Conservation (phyloP, 2,797 vertebrate genomes). For the Lindbergichthys nudifrons region DNA sequence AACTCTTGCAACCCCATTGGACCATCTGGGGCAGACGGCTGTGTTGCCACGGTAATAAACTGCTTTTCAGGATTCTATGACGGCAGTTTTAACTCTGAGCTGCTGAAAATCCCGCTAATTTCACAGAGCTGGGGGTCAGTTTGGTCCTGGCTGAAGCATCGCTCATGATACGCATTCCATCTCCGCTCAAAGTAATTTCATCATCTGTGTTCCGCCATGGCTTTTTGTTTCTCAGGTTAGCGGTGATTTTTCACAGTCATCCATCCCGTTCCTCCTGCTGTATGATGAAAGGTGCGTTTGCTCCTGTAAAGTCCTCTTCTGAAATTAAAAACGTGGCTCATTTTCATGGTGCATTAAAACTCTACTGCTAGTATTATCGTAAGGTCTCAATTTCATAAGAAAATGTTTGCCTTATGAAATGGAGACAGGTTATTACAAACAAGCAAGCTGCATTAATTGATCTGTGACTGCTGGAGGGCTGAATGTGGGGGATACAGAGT, state of each 20-base stretch:
- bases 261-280: slow-evolving; percentile 43
- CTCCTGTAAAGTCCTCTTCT: slow-evolving; percentile 48
- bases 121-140: slow-evolving; percentile 77
- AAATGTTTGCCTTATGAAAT: slow-evolving; percentile 67
- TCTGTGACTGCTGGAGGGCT: slow-evolving; percentile 39
- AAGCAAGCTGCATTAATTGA: slow-evolving; percentile 52
- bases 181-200: slow-evolving; percentile 68
- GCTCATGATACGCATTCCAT: slow-evolving; percentile 80
- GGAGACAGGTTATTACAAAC: slow-evolving; percentile 65
- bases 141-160: slow-evolving; percentile 69
- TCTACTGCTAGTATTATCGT: slow-evolving; percentile 43
- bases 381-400: slow-evolving; percentile 69
- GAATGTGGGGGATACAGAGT: slow-evolving; percentile 25
- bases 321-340: slow-evolving; percentile 59
- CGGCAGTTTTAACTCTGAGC: slow-evolving; percentile 68
- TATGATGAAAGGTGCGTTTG: slow-evolving; percentile 55
- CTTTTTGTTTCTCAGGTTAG: slow-evolving; percentile 76
- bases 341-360: slow-evolving; percentile 60
- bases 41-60: slow-evolving; percentile 72
- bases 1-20: slow-evolving; percentile 36
- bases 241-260: slow-evolving; percentile 72
- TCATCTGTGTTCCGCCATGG: slow-evolving; percentile 67
- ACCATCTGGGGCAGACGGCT: slow-evolving; percentile 72
- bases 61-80: slow-evolving; percentile 70
- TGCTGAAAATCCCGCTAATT: slow-evolving; percentile 77